Base-by-base conservation (phyloP, 2,797 vertebrate species). In the Loriculus beryllinus region DNA sequence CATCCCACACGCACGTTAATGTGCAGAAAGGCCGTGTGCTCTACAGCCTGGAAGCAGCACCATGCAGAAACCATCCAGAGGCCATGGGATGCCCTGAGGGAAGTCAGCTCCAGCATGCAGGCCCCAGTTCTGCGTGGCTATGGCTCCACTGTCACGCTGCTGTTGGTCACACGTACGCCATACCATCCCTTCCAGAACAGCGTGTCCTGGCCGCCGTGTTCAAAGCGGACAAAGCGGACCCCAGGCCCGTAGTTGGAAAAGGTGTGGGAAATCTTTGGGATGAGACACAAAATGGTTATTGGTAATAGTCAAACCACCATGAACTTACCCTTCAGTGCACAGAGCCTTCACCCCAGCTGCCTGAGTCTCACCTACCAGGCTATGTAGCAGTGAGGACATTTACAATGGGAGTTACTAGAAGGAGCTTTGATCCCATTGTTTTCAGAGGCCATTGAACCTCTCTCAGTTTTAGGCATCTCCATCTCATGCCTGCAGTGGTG, bases 131-230 rank as follows among this genome's bases (percentile, higher is more conserved):
- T 26, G n/a, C 43, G 2, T 1, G 1, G 45, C 98, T 97, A 99
- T 5, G 97, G 97, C 65, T 98, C 98, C 35, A 99, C 54, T 7
- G 88, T 98, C 33, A 99, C 97, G 0, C 97, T 98, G 97, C 99
- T 99, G 78, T 98, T 98, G 31, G 99, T 99, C 90, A 99, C 98
- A 15, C 99, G 97, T 8, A 98, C 98, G 1, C 99, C 99, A 7
- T 97, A 99, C 99, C 99, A 99, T 3, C 99, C 99, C 20, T 99
- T 97, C 99, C 99, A 99, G 97, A 88, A 99, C 10, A 98, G 98
- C 0, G 97, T 97, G 97, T 99, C 99, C 94, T 99, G 98, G 12
- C 99, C 99, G 4, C 98, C 98, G 0, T 99, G 99, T 69, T 99
- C 98, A 9, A 99, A 99, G 82, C 93, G 95, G 79, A 99, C 97